Base-by-base conservation (phyloP, 23 tunicate species). In the Ascidia mentula region DNA sequence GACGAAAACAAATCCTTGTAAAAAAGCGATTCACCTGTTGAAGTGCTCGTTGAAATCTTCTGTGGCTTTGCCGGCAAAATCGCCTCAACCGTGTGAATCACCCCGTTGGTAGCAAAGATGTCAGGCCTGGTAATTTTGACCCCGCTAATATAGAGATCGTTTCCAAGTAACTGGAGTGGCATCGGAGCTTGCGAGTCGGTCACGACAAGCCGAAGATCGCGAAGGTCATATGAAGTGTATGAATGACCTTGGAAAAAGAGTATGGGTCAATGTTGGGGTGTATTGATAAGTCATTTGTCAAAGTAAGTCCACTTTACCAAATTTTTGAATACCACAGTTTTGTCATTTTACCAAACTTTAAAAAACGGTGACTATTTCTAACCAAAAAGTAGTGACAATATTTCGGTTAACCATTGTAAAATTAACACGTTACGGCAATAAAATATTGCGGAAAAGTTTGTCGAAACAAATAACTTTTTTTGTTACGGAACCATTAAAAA, bases 21-120 rank as follows among this genome's bases (percentile, higher is more conserved):
- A n/a, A n/a, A n/a, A n/a, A n/a, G n/a, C n/a, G n/a, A n/a, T n/a
- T 73, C 32, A 73, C 78, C 78, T 38, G 46, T 33, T 77, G 37
- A 35, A 46, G 81, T 46, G 73, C 34, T 45, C 36, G 39, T 71
- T 45, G 59, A 6, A 15, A 38, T 45, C 4, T 70, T 26, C 31
- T 46, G 17, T 24, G 69, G 46, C 32, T 77, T 34, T 7, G 45
- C 40, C 1, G 96, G 82, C 22, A 92, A 79, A 32, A 86, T 65
- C 5, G 40, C 78, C 37, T 79, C 76, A 0, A 92, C 37, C 0
- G 76, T 36, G 73, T 92, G 97, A 4, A 92, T 74, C 37, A 92
- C 76, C 45, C 97, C 97, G 42, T 92, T 92, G 72, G 92, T 82
- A 4, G 91, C 97, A n/a, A 83, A 75, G 18, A 92, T 87, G 42